A percentile compares a stretch with the other conserved stretches of the same genome.
These are phyloP conservation scores for Stigmatopora nigra DNA, from an alignment of 2,113 vertebrate genomes.

Conservation along the genomic window DNA sequence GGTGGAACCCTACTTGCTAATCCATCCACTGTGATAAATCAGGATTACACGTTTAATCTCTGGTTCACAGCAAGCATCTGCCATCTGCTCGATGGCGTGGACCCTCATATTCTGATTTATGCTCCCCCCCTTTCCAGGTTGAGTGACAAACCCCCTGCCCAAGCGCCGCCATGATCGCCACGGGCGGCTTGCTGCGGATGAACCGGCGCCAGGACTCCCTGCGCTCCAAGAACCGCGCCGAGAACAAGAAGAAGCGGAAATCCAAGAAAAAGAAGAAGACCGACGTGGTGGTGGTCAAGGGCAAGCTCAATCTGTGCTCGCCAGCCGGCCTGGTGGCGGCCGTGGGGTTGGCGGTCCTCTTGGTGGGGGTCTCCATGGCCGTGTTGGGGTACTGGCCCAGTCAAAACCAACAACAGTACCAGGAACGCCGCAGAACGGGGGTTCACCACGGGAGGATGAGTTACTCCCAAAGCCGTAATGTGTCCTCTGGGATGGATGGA, in stretches of 20 bases:
- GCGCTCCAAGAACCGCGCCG: constrained; percentile 77
- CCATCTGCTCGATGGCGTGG: not conserved
- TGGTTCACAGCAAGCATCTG: constrained; percentile 2
- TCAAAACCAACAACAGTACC: constrained; percentile 61
- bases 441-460: constrained; percentile 44
- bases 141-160: constrained; percentile 59
- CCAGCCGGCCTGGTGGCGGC: constrained; percentile 85
- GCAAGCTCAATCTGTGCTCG: constrained; percentile 91
- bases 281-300: constrained; percentile 94
- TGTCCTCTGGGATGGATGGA: constrained; percentile 38
- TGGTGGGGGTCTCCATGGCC: constrained; percentile 89
- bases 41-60: constrained; percentile 37
- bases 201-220: constrained; percentile 93
- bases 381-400: constrained; percentile 96
- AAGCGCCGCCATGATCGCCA: constrained; percentile 87
- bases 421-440: constrained; percentile 53
- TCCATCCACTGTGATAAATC: constrained; percentile 21
- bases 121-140: constrained; percentile 50
- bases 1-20: constrained; percentile 2
- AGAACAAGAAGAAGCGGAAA: constrained; percentile 85
- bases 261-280: constrained; percentile 90
- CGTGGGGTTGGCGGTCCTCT: constrained; percentile 80
- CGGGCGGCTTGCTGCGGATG: constrained; percentile 95
- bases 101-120: not conserved
- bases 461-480: constrained; percentile 41